phyloP scores from a whole-genome alignment of 2,797 vertebrate species.

The Denticeps clupeoides region DNA sequence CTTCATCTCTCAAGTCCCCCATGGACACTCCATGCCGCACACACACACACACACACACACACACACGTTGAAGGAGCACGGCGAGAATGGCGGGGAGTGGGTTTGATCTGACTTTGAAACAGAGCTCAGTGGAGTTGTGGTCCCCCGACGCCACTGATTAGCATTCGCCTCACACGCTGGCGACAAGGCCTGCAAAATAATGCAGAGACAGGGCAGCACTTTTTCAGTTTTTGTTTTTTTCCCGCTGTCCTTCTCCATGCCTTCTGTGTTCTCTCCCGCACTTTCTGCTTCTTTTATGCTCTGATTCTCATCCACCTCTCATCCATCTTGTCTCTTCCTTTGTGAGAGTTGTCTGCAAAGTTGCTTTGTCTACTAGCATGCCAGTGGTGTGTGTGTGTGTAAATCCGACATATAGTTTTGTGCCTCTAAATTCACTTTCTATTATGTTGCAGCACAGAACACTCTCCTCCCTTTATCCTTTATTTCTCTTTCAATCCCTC shows the following conservation, averaged over 20 bases:
- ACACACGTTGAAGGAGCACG: background rate
- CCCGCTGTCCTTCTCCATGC: background rate
- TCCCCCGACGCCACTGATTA: conserved; percentile 26
- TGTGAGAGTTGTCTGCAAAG: too few species aligned
- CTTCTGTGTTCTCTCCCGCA: background rate
- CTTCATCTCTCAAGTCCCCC: background rate
- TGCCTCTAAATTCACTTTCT: too few species aligned
- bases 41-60: conserved; percentile 4
- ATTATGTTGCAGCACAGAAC: too few species aligned
- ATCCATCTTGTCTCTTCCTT: background rate
- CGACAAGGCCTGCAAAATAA: background rate
- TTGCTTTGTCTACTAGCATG: too few species aligned
- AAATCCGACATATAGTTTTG: too few species aligned
- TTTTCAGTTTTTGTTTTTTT: conserved; percentile 2
- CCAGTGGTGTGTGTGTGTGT: too few species aligned
- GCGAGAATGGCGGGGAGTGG: conserved; percentile 2
- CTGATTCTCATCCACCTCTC: background rate
- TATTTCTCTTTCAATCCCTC: background rate
- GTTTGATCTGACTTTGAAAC: conserved; percentile 30
- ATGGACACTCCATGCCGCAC: background rate
- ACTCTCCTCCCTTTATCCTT: background rate
- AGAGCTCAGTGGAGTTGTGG: conserved; percentile 8
- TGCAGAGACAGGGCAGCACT: background rate
- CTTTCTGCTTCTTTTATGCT: background rate
- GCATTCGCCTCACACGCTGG: conserved; percentile 22